These are phyloP conservation scores for Eudyptes chrysolophus DNA, from an alignment of 2,113 vertebrate species.

Conservation along the genomic window DNA sequence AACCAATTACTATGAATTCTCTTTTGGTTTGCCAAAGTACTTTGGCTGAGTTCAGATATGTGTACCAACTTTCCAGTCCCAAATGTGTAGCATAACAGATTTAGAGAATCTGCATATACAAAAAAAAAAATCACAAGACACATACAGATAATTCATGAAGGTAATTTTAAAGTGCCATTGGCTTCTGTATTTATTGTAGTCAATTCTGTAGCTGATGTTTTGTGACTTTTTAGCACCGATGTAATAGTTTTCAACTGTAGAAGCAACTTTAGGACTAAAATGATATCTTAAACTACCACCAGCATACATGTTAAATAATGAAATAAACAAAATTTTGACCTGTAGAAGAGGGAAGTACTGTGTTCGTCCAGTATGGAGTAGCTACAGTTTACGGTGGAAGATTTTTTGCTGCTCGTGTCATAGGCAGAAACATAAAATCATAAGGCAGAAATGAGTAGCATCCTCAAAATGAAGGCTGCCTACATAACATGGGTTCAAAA, in stretches of 20 bases:
- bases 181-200: background rate
- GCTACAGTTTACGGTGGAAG: background rate
- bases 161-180: background rate
- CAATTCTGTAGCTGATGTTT: background rate
- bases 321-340: background rate
- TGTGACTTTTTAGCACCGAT: background rate
- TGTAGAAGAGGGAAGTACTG: background rate
- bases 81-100: background rate
- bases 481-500: background rate
- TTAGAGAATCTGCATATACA: background rate
- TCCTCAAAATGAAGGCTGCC: background rate
- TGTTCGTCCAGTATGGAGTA: background rate
- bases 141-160: background rate
- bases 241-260: background rate
- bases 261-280: background rate
- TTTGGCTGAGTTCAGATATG: background rate
- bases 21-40: background rate
- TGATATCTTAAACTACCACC: background rate
- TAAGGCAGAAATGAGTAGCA: background rate
- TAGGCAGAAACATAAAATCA: background rate
- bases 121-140: background rate
- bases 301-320: background rate
- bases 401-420: background rate
- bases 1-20: background rate
- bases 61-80: background rate